These are phyloP conservation scores for Drosophila nigricruria DNA, from an alignment of 2,888 invertebrate species.

Conservation along the genomic window DNA sequence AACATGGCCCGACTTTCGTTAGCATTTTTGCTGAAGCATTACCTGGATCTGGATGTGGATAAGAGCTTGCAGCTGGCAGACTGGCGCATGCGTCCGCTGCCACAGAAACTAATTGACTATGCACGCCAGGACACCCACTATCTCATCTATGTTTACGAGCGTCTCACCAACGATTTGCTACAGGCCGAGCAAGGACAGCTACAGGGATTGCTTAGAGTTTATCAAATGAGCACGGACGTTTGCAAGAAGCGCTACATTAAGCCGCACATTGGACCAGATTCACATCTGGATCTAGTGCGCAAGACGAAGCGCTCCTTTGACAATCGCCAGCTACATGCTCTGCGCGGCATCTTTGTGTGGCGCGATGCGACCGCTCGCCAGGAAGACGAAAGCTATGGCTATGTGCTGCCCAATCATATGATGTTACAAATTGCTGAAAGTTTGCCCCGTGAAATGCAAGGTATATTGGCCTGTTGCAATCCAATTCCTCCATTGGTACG, in stretches of 20 bases:
- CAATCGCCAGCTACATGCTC: conserved; percentile 92
- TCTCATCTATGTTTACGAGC: conserved; percentile 94
- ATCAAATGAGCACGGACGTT: conserved; percentile 90
- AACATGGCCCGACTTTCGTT: conserved; percentile 90
- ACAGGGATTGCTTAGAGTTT: conserved; percentile 89
- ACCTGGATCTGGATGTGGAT: conserved; percentile 92
- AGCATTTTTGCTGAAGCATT: conserved; percentile 91
- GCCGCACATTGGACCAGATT: conserved; percentile 89
- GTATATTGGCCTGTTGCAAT: conserved; percentile 96
- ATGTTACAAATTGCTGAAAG: conserved; percentile 94
- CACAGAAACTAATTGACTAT: conserved; percentile 92
- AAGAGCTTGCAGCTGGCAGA: conserved; percentile 97
- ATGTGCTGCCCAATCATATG: conserved; percentile 98
- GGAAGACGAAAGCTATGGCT: conserved; percentile 96
- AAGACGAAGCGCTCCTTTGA: conserved; percentile 93
- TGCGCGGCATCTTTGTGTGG: conserved; percentile 94
- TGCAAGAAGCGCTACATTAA: conserved; percentile 94
- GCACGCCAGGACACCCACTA: conserved; percentile 98
- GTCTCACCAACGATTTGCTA: conserved; percentile 91
- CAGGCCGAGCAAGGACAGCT: conserved; percentile 88
- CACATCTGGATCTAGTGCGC: conserved; percentile 91
- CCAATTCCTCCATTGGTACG: conserved; percentile 93
- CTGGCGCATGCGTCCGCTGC: conserved; percentile 96
- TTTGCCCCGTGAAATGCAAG: conserved; percentile 96
- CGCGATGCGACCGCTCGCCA: conserved; percentile 92